Evolutionary conservation across 2,113 vertebrate genomes (phyloP), one percentile per base, ranked within the genome.

Genomic region (Protomyctophum bolini): DNA sequence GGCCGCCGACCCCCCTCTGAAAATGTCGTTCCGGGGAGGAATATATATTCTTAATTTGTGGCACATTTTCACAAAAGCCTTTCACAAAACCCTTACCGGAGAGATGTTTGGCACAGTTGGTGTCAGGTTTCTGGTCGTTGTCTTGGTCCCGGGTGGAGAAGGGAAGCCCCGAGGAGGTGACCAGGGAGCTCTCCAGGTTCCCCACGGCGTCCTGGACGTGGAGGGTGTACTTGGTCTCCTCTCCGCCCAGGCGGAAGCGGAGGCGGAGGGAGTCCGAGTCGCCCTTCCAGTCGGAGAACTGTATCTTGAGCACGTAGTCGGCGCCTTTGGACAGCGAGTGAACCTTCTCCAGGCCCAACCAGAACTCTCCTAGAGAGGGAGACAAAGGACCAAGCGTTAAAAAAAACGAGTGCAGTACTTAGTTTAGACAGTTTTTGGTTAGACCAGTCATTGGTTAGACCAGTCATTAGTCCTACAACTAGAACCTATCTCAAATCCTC

Each of bases 71-170:
- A n/a, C n/a, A n/a, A n/a, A n/a, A n/a, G n/a, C n/a, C n/a, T n/a
- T n/a, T n/a, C n/a, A n/a, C 54, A n/a, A 1, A 11, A 63, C 85
- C 21, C 21, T 82, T 73, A 98, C 97, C 97, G 12, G 97, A 96
- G 21, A 99, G 95, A 70, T 94, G 96, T 69, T 95, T 95, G 78
- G 97, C 97, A n/a, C 97, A 99, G 89, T 96, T 99, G 70, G 90
- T 91, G 80, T 98, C 94, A 0, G 73, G 64, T 12, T 94, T 96
- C 68, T 88, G 92, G 82, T 98, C 97, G 0, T 98, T 95, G 90
- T 98, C 97, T 2, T 87, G 92, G 88, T 99, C 97, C 11, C 91
- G 93, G 28, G 97, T 99, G 80, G 97, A 98, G 74, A 99, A 99
- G 3, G 95, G 93, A 49, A 97, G 83, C 33, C 93, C 92, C 7